phyloP scores from a whole-genome alignment of 1,140 invertebrate species.

The Choristoneura fumiferana region DNA sequence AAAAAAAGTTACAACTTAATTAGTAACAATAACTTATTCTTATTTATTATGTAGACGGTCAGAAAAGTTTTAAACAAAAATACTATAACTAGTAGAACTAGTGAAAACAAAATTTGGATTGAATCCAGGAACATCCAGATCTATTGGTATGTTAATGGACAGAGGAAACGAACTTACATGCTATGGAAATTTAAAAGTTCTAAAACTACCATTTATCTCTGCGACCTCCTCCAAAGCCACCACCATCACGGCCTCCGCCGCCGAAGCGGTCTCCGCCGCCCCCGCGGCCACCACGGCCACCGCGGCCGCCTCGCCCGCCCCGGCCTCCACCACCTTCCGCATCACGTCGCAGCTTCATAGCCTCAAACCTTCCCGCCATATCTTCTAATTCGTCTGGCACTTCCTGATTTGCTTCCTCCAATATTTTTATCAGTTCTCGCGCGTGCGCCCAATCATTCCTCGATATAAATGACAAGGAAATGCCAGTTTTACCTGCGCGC shows the following conservation, averaged over 20 bases:
- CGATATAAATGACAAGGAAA: slow-evolving; percentile 90
- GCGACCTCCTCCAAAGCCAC: slow-evolving; percentile 26
- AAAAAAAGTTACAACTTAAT: not conserved
- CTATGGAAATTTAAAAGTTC: too few species aligned
- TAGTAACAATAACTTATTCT: too few species aligned
- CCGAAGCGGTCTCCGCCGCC: slow-evolving; percentile 20
- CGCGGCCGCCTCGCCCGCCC: slow-evolving; percentile 51
- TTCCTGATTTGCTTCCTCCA: slow-evolving; percentile 87
- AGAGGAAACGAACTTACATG: too few species aligned
- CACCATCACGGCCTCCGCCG: not conserved
- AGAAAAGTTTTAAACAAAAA: too few species aligned
- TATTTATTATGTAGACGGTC: too few species aligned
- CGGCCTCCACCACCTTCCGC: slow-evolving; percentile 59
- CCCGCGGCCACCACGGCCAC: slow-evolving; percentile 37
- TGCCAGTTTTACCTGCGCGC: slow-evolving; percentile 90
- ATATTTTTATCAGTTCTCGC: slow-evolving; percentile 88
- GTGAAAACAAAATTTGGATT: too few species aligned
- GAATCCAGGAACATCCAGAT: too few species aligned
- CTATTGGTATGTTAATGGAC: too few species aligned
- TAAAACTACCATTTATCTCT: slow-evolving; percentile 17
- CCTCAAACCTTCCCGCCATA: slow-evolving; percentile 85
- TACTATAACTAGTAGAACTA: too few species aligned
- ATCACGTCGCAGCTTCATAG: slow-evolving; percentile 81
- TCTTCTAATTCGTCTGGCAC: slow-evolving; percentile 85
- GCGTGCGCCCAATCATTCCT: slow-evolving; percentile 89